Base-by-base conservation (phyloP, 2,113 vertebrate genomes). In the Aplodontia rufa region DNA sequence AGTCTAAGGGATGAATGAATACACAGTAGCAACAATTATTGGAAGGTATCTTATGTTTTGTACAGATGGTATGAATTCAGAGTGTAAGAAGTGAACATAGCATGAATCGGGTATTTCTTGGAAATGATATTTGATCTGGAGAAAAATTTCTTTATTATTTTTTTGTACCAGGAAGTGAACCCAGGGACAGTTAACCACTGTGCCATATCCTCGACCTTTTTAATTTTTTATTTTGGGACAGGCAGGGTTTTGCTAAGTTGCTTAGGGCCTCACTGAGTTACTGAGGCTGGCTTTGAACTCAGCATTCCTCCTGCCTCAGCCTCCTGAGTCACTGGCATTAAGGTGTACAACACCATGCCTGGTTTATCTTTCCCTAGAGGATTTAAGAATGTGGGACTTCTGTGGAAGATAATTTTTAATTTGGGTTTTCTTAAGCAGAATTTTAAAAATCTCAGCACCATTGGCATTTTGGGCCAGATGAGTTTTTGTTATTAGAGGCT, bases 1-100 rank as follows among this genome's bases (percentile, higher is more conserved):
- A 1, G 49, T 87, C 51, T 47, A 90, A 78, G 7, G 37, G 60
- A 47, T 91, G 47, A 90, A 47, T 91, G 47, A 90, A 32, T 95
- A n/a, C 2, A 84, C 7, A 74, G 10, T 78, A 80, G 60, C 35
- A 93, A 58, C 60, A 87, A 0, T 81, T 90, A 53, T 84, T 95
- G 68, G 42, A 95, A 83, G 28, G 8, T 93, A 47, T 84, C 19
- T 86, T 87, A 0, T 94, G 13, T 95, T 96, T 96, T 93, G 68
- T 90, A 87, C 19, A 93, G 53, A 71, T 93, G 64, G 3, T 28
- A 78, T 95, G 51, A 95, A 87, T 90, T 92, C 42, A 88, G 69
- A 81, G 40, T 30, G 71, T 94, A 37, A 93, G 45, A 95, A 87
- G 40, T 87, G 68, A 95, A 96, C 42, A 74, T 85, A 71, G 6